Base-by-base conservation (phyloP, 2,888 invertebrate genomes). In the Hemaris fuciformis region DNA sequence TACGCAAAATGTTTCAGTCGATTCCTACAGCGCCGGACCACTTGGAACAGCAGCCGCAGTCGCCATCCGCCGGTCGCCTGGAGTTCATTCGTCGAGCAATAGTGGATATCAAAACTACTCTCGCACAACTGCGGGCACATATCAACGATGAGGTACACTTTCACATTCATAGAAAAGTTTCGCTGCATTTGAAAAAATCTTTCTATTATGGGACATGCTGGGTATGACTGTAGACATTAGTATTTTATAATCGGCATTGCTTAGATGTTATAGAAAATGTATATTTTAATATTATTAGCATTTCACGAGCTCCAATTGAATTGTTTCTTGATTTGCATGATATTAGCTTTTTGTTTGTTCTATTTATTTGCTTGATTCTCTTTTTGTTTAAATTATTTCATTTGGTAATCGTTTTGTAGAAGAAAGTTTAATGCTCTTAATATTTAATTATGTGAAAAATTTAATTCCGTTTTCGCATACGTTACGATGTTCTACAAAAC, bases 1-100 rank as follows among this genome's bases (percentile, higher is more conserved):
- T 15, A 48, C n/a, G n/a, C n/a, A n/a, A n/a, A n/a, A n/a, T n/a
- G n/a, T n/a, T n/a, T n/a, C 56, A 83, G 79, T 66, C 74, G 2
- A 15, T 77, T 38, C 68, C 73, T 3, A 69, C 73, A 2, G 72
- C 76, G 1, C 64, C 78, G 0, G 77, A 80, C 6, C 67, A 73
- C 57, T 18, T 74, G n/a, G 13, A 74, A 27, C 65, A 69, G n/a
- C 59, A 72, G 67, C 57, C 72, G 4, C 64, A 80, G 63, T 75
- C 84, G 66, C 93, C 76, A 63, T 90, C 78, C 69, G 87, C 74
- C 69, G 91, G 72, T 59, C 85, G 80, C 63, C 76, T 84, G 70
- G 88, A 80, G 72, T 85, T 76, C 74, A 86, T 77, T 43, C 81
- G 77, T 31, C 80, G 82, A 0, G 68, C 78, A 62, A 76, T 89